phyloP scores from a whole-genome alignment of 2,888 invertebrate genomes.

The Taphrorychus bicolor region DNA sequence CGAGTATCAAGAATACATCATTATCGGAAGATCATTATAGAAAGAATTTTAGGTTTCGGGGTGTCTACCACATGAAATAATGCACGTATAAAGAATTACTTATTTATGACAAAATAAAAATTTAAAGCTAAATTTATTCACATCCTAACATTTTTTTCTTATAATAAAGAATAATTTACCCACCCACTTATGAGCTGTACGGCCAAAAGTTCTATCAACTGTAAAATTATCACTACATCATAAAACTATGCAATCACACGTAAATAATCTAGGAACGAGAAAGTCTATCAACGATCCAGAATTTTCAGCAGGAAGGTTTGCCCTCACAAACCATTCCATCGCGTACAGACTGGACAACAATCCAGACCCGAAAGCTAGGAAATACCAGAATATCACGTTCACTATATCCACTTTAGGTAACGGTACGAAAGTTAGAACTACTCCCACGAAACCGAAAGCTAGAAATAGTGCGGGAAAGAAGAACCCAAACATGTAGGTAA shows the following conservation, averaged over 20 bases:
- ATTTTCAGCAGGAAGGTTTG: conserved; percentile 68
- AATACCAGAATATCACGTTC: conserved; percentile 87
- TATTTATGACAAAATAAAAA: too few species aligned
- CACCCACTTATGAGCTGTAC: too few species aligned
- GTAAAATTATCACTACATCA: too few species aligned
- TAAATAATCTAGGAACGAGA: conserved; percentile 47
- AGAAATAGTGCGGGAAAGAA: conserved; percentile 83
- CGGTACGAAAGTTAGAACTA: conserved; percentile 64
- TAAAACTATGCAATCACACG: conserved; percentile 45
- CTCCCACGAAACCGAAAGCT: conserved; percentile 76
- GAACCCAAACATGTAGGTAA: conserved; percentile 80
- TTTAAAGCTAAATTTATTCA: too few species aligned
- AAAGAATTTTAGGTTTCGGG: too few species aligned
- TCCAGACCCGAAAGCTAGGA: conserved; percentile 80
- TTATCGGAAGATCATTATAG: too few species aligned
- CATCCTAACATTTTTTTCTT: too few species aligned
- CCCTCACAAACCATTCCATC: conserved; percentile 85
- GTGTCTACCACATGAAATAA: too few species aligned
- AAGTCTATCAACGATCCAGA: conserved; percentile 37
- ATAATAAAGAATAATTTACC: too few species aligned
- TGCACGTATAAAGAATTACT: too few species aligned
- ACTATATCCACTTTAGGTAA: conserved; percentile 60
- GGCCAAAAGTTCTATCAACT: too few species aligned
- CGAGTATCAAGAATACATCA: too few species aligned
- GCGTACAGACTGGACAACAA: conserved; percentile 78